Evolutionary conservation across 2,888 invertebrate genomes (phyloP), one percentile per base, ranked within the genome.

Genomic region (Sminthurinus aureus): DNA sequence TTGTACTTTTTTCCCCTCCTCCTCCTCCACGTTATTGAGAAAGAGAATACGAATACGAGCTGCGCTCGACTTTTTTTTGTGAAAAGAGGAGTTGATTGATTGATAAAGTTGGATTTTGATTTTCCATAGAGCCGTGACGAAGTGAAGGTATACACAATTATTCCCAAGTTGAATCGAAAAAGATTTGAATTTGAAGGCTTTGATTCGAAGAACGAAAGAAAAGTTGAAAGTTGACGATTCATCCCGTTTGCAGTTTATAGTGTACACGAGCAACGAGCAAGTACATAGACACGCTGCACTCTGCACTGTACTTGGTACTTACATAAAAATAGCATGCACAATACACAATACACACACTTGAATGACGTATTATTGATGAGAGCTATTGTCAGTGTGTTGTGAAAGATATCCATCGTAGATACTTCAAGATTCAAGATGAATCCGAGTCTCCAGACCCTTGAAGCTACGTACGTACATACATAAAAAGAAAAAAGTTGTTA

Each of bases 201-300:
- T 38, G 38, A 38, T 38, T 38, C 38, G 38, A 38, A 38, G 38
- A 38, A 38, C 1, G 38, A 38, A 38, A 38, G 6, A 38, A 38
- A 38, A 38, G 38, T 38, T 67, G 75, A 83, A 85, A 85, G 58
- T 85, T 85, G 85, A 85, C 83, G 85, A 85, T 79, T 85, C 85
- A 85, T 85, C 52, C 75, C 38, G 38, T 38, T 38, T 6, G 6
- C 38, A 38, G 38, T 38, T 1, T 38, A 38, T 38, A 1, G 38
- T 38, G 6, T 38, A 38, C 38, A 38, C 38, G 38, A 1, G 6
- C 38, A 38, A 38, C 38, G n/a, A n/a, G n/a, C n/a, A n/a, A n/a
- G n/a, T n/a, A n/a, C n/a, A n/a, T n/a, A n/a, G n/a, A n/a, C n/a
- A n/a, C n/a, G n/a, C n/a, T n/a, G n/a, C n/a, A n/a, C n/a, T n/a